These are phyloP conservation scores for Drosophila rufa DNA, from an alignment of 1,140 invertebrate genomes.

Conservation along the genomic window DNA sequence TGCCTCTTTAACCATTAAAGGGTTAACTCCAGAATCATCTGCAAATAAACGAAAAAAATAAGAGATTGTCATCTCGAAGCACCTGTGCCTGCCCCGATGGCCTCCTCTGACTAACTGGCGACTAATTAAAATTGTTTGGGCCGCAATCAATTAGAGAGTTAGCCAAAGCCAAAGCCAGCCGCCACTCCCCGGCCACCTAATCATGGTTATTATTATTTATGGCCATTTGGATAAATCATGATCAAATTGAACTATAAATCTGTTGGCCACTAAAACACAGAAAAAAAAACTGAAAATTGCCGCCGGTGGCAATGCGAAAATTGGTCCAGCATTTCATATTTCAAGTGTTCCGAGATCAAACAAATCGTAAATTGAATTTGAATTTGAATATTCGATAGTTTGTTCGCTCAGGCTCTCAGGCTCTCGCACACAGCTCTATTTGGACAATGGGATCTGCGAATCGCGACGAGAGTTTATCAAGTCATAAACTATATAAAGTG, in stretches of 20 bases:
- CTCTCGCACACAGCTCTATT: constrained; percentile 50
- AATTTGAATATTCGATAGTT: constrained; percentile 27
- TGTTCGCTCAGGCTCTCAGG: constrained; percentile 8
- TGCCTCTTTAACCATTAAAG: background rate
- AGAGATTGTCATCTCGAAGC: constrained; percentile 37
- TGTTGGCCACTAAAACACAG: constrained; percentile 14
- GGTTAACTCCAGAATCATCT: constrained; percentile 16
- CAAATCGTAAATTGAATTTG: constrained; percentile 71
- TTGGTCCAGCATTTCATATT: constrained; percentile 72
- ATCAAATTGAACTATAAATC: constrained; percentile 77
- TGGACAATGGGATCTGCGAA: constrained; percentile 41
- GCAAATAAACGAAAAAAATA: constrained; percentile 1
- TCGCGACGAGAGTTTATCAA: constrained; percentile 59
- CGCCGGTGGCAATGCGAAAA: constrained; percentile 60
- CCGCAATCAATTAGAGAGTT: constrained; percentile 32
- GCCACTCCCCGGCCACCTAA: constrained; percentile 38
- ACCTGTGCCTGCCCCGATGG: constrained; percentile 33
- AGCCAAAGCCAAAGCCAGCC: constrained; percentile 12
- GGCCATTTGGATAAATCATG: constrained; percentile 71
- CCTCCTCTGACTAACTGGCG: constrained; percentile 17
- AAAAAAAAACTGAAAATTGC: constrained; percentile 31
- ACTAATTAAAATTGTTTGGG: constrained; percentile 52
- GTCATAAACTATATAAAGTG: constrained; percentile 70
- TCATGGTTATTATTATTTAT: constrained; percentile 66
- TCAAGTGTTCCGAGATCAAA: constrained; percentile 51